Evolutionary conservation across 2,797 vertebrate species (phyloP).

Genomic region (Sylvia borin): DNA sequence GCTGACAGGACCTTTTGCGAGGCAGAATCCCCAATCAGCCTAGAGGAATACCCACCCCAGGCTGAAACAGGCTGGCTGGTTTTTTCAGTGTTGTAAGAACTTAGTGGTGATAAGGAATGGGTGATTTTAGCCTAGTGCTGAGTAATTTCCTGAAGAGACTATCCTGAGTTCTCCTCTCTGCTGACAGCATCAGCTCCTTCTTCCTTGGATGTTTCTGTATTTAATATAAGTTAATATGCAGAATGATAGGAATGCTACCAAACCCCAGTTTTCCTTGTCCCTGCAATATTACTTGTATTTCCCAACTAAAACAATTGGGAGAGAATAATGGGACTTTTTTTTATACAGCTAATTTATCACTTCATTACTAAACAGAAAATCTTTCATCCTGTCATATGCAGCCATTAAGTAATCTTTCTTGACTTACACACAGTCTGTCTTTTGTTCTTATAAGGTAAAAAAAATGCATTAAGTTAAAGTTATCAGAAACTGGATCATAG

Average conservation of each 20-base stretch:
- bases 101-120: not conserved
- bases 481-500: not conserved
- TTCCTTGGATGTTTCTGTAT: not conserved
- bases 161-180: not conserved
- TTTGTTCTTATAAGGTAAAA: not conserved
- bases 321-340: not conserved
- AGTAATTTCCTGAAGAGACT: not conserved
- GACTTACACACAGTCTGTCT: not conserved
- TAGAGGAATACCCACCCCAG: not conserved
- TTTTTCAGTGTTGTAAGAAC: not conserved
- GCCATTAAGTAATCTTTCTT: not conserved
- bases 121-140: not conserved
- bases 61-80: not conserved
- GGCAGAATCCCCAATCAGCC: not conserved
- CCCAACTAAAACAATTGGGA: not conserved
- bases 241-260: not conserved
- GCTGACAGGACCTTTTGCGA: not conserved
- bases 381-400: not conserved
- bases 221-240: not conserved
- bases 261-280: not conserved
- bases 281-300: not conserved
- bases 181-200: not conserved
- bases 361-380: not conserved
- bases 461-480: not conserved
- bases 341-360: not conserved